phyloP scores from a whole-genome alignment of 2,888 invertebrate species.

The Rosalia funebris region DNA sequence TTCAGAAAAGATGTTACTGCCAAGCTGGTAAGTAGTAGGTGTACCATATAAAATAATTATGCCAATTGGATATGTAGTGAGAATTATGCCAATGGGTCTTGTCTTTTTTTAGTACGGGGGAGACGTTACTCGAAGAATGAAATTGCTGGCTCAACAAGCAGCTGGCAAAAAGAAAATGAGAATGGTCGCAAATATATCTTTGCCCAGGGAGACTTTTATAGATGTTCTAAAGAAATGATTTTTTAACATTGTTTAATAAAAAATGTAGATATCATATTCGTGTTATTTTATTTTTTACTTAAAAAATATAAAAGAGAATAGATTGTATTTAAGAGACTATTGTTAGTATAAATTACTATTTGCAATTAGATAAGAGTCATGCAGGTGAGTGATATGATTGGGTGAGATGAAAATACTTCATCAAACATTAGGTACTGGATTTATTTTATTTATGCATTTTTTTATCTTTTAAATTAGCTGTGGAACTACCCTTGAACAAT shows the following conservation, averaged over 20 bases:
- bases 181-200: conserved; percentile 87
- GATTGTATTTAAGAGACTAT: no score
- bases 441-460: no score
- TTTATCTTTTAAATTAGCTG: no score
- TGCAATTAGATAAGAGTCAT: no score
- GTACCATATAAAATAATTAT: not conserved
- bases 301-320: no score
- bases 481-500: no score
- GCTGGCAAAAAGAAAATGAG: conserved; percentile 96
- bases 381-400: no score
- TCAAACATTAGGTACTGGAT: no score
- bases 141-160: conserved; percentile 87
- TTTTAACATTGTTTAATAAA: not conserved
- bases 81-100: not conserved
- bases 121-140: conserved; percentile 88
- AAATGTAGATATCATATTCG: no score
- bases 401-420: no score
- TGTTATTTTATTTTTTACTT: no score
- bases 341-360: no score
- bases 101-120: conserved; percentile 82
- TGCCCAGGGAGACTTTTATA: conserved; percentile 94
- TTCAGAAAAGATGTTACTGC: conserved; percentile 93
- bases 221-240: conserved; percentile 82
- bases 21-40: conserved; percentile 78
- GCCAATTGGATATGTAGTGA: not conserved